phyloP scores from a whole-genome alignment of 2,113 vertebrate genomes.

The Oreochromis spilurus region DNA sequence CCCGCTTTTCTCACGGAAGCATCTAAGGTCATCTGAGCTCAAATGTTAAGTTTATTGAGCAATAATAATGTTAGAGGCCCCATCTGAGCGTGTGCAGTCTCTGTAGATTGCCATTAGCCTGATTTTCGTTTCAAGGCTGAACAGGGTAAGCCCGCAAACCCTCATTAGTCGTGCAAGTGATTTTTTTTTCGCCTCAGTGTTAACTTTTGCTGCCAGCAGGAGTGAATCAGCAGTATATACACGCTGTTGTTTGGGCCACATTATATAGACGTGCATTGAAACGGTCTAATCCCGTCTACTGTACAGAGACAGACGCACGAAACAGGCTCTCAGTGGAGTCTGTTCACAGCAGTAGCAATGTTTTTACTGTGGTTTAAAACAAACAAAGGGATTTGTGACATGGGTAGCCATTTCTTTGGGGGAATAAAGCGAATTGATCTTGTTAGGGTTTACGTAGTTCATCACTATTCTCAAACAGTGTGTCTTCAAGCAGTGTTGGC shows the following conservation, averaged over 20 bases:
- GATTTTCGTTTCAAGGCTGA: constrained; percentile 38
- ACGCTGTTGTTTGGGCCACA: neutral
- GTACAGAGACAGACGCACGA: neutral
- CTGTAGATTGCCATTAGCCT: constrained; percentile 45
- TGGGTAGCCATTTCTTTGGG: neutral
- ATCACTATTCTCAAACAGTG: neutral
- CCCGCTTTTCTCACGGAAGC: neutral
- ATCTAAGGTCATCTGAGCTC: constrained; percentile 21
- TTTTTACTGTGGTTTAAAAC: neutral
- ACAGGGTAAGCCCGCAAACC: neutral
- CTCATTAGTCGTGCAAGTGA: constrained; percentile 26
- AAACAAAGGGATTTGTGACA: neutral
- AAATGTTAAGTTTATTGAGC: constrained; percentile 44
- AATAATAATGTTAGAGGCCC: constrained; percentile 28
- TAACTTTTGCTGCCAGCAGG: neutral
- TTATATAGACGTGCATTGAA: neutral
- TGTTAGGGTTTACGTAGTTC: neutral
- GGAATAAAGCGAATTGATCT: neutral
- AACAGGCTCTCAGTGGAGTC: neutral
- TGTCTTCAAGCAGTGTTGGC: neutral
- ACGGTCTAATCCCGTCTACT: neutral
- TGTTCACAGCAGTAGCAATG: neutral
- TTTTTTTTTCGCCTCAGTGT: neutral
- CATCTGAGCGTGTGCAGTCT: constrained; percentile 4
- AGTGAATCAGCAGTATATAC: neutral